phyloP scores from a whole-genome alignment of 1,140 invertebrate genomes.

The Potamilus streckersoni region DNA sequence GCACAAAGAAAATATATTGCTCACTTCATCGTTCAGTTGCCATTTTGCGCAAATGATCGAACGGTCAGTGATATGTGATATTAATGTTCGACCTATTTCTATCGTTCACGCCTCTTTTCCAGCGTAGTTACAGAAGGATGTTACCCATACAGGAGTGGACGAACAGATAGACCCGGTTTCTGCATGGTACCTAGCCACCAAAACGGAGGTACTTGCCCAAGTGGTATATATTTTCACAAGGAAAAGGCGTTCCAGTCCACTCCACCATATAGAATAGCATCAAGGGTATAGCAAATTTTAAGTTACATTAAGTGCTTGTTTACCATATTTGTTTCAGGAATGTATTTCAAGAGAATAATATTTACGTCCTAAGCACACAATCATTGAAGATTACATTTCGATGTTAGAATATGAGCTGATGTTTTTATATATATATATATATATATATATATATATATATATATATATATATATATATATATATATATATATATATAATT shows the following conservation, averaged over 20 bases:
- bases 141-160: slow-evolving; percentile 81
- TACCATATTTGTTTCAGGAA: no score
- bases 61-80: no score
- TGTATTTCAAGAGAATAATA: no score
- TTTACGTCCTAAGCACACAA: background rate
- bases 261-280: slow-evolving; percentile 83
- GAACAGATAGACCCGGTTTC: slow-evolving; percentile 37
- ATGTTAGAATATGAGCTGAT: background rate
- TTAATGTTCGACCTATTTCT: no score
- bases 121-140: slow-evolving; percentile 85
- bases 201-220: slow-evolving; percentile 41
- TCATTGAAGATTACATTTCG: background rate
- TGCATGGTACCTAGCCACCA: slow-evolving; percentile 38
- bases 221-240: slow-evolving; percentile 33
- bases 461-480: no score
- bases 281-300: slow-evolving; percentile 37
- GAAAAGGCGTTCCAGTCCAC: slow-evolving; percentile 78
- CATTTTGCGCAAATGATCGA: no score
- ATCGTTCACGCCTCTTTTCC: slow-evolving; percentile 8
- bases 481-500: no score
- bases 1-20: no score
- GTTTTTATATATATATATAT: no score
- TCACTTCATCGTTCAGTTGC: no score
- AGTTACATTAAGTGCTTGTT: no score
- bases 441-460: no score